A percentile compares a stretch with the other conserved stretches of the same genome.
Evolutionary conservation across 2,888 invertebrate species (phyloP).

Genomic region (Tetranychus truncatus): DNA sequence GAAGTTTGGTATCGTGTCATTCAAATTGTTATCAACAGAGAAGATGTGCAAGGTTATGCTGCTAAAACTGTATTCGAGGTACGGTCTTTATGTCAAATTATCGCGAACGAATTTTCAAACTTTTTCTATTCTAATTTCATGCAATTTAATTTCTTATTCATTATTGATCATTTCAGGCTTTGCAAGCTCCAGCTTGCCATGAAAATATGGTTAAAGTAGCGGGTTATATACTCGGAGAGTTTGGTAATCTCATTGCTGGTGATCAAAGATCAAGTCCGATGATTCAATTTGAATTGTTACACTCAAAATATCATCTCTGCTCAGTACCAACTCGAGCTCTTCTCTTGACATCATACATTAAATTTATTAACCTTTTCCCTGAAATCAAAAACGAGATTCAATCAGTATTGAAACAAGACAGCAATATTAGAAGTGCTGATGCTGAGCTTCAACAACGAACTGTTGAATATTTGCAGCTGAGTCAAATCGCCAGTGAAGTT

Average conservation of each 20-base stretch:
- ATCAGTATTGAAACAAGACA: conserved; percentile 58
- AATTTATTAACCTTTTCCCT: conserved; percentile 96
- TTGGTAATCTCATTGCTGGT: conserved; percentile 97
- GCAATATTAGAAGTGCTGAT: conserved; percentile 88
- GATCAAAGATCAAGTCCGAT: conserved; percentile 89
- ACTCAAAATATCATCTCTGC: conserved; percentile 97
- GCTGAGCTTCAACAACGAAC: conserved; percentile 95
- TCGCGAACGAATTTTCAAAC: neutral
- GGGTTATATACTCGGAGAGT: conserved; percentile 95
- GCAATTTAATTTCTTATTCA: neutral
- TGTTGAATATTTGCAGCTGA: conserved; percentile 88
- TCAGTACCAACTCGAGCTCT: conserved; percentile 90
- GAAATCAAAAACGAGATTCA: conserved; percentile 91
- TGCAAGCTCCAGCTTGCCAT: conserved; percentile 97
- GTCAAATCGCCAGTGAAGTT: conserved; percentile 88
- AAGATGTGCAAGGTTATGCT: conserved; percentile 98
- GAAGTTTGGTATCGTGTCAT: conserved; percentile 97
- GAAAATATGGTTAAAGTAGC: conserved; percentile 99
- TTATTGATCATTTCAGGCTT: conserved; percentile 41
- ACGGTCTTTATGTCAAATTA: conserved; percentile 24
- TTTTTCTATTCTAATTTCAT: neutral
- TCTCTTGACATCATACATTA: conserved; percentile 90
- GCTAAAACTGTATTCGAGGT: conserved; percentile 98
- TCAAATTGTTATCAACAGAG: conserved; percentile 96
- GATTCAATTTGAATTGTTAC: conserved; percentile 91